phyloP scores from a whole-genome alignment of 2,888 invertebrate genomes.

The Drosophila paranaensis region DNA sequence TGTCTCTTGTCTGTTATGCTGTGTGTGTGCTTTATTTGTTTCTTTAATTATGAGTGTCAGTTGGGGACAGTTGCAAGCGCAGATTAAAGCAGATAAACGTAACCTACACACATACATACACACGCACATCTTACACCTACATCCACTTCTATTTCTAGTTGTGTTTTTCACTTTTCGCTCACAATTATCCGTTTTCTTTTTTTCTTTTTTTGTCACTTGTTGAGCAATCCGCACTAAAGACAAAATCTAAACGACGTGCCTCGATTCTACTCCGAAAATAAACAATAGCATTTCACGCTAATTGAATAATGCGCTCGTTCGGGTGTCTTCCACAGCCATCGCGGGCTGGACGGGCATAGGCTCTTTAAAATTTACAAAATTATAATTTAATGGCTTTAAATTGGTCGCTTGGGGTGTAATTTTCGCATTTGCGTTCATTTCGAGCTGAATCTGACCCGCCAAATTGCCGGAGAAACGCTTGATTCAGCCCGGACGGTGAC shows the following conservation, averaged over 20 bases:
- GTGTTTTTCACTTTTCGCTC: constrained; percentile 45
- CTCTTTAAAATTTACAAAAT: constrained; percentile 70
- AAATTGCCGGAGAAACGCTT: constrained; percentile 46
- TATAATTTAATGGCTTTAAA: constrained; percentile 80
- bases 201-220: constrained; percentile 17
- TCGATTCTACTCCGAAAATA: constrained; percentile 57
- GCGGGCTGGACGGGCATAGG: constrained; percentile 15
- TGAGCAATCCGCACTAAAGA: constrained; percentile 42
- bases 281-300: constrained; percentile 67
- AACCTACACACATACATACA: constrained; percentile 42
- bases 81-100: constrained; percentile 75
- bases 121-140: constrained; percentile 5
- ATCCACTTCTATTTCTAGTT: constrained; percentile 28
- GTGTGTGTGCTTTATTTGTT: constrained; percentile 75
- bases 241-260: constrained; percentile 19
- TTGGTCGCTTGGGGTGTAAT: constrained; percentile 80
- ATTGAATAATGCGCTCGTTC: constrained; percentile 70
- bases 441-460: constrained; percentile 47
- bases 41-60: constrained; percentile 80
- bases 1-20: constrained; percentile 40
- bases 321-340: constrained; percentile 51
- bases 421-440: constrained; percentile 79
- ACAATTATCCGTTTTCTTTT: constrained; percentile 44
- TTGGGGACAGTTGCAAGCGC: constrained; percentile 65
- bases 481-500: constrained; percentile 41